These are phyloP conservation scores for Anniella stebbinsi DNA, from an alignment of 2,797 vertebrate genomes.

Conservation along the genomic window DNA sequence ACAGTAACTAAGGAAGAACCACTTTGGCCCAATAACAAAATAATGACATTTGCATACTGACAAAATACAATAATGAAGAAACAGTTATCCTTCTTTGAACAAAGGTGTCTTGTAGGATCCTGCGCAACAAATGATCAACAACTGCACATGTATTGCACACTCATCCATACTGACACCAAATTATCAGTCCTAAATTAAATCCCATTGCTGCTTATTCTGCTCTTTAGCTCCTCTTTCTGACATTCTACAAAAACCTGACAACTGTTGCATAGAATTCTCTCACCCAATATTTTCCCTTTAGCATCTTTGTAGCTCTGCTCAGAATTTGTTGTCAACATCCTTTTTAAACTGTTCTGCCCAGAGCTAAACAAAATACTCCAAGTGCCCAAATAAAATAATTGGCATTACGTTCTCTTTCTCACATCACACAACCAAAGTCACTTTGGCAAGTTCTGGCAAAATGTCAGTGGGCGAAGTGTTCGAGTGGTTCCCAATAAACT, in stretches of 20 bases:
- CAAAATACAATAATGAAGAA: background rate
- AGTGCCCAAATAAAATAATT: constrained; percentile 15
- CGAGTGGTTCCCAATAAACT: background rate
- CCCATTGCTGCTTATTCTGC: background rate
- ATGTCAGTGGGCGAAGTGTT: background rate
- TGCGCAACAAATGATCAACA: background rate
- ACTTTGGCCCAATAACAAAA: background rate
- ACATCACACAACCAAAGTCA: background rate
- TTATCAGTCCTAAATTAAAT: background rate
- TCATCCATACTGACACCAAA: background rate
- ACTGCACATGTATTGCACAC: background rate
- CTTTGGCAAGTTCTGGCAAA: background rate
- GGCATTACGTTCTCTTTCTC: background rate
- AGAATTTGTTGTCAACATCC: background rate
- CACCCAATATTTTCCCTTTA: background rate
- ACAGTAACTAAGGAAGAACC: background rate
- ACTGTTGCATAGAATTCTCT: background rate
- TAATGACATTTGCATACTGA: background rate
- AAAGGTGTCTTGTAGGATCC: background rate
- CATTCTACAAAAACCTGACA: background rate
- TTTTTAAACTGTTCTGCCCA: constrained; percentile 9
- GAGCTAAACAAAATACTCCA: background rate
- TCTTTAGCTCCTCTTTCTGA: background rate
- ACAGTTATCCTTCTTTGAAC: background rate
- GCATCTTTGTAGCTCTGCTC: background rate